These are phyloP conservation scores for Heliangelus exortis DNA, from an alignment of 2,797 vertebrate species.

Conservation along the genomic window DNA sequence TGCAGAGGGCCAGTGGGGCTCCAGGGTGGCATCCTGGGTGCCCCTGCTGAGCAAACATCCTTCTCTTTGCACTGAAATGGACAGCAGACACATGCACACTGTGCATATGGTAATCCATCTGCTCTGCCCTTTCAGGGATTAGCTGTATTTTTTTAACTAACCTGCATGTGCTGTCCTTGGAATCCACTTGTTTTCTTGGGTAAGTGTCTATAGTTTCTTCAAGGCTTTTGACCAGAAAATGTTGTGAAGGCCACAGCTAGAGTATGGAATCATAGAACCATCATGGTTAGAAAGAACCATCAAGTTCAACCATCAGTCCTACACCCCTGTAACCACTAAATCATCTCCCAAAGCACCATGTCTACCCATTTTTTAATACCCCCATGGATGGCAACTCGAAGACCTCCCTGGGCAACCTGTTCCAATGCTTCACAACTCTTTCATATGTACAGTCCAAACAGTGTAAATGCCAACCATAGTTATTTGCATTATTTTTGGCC, in stretches of 20 bases:
- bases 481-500: background rate
- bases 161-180: background rate
- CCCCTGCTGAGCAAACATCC: background rate
- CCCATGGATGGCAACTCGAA: too few relatives aligned
- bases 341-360: too few relatives aligned
- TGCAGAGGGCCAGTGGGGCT: background rate
- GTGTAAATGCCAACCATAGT: background rate
- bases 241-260: background rate
- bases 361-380: too few relatives aligned
- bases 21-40: fast-evolving
- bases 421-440: too few relatives aligned
- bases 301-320: too few relatives aligned
- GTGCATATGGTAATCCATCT: background rate
- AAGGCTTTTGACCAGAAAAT: background rate
- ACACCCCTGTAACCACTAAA: too few relatives aligned
- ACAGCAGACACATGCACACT: background rate
- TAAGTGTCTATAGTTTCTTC: background rate
- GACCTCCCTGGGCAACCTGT: too few relatives aligned
- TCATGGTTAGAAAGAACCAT: too few relatives aligned
- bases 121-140: background rate
- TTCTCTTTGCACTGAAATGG: background rate
- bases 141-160: background rate
- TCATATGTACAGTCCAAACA: background rate
- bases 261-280: background rate
- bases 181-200: background rate